Evolutionary conservation across 1,140 invertebrate genomes (phyloP), one percentile per base, ranked within the genome.

Genomic region (Bombus huntii): DNA sequence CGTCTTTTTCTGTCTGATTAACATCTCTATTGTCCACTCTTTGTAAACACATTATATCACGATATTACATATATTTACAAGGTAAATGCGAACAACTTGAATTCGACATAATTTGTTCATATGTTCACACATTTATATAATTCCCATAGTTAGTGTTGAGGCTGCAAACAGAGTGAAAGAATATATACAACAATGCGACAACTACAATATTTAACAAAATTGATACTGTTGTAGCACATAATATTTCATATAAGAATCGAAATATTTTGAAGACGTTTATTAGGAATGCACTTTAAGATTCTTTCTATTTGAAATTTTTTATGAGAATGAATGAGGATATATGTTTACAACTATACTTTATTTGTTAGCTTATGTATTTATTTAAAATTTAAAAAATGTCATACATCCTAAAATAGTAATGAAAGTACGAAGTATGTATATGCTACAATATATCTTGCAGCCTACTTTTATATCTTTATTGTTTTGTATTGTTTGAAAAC

Each of bases 81-180:
- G 3, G 12, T 47, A 81, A 81, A 81, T n/a, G 5, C 10, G n/a
- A 12, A n/a, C 2, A 25, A 8, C 1, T 42, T 73, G 28, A 34
- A 34, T 59, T 72, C 31, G 6, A 81, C 22, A 62, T 31, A 44
- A 53, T 65, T 74, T 75, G n/a, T 66, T 62, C 12, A 25, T 34
- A 25, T 10, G 1, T 57, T 71, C 10, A 39, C 18, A 78, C 18
- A 31, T 68, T n/a, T 76, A 76, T 39, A 8, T 31, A 13, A 42
- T 53, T 37, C 6, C 42, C 1, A 25, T 37, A 25, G 18, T 31
- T 59, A 68, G 13, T 25, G 59, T 59, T 18, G 5, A 31, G 34
- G 44, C 62, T 83, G 81, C 73, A 83, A 77, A 68, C 18, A 77
- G 44, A 77, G 42, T n/a, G 57, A 75, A 22, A 3, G 13, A 34